Evolutionary conservation across 2,113 vertebrate species (phyloP), one percentile per base, ranked within the genome.

Genomic region (Cololabis saira): DNA sequence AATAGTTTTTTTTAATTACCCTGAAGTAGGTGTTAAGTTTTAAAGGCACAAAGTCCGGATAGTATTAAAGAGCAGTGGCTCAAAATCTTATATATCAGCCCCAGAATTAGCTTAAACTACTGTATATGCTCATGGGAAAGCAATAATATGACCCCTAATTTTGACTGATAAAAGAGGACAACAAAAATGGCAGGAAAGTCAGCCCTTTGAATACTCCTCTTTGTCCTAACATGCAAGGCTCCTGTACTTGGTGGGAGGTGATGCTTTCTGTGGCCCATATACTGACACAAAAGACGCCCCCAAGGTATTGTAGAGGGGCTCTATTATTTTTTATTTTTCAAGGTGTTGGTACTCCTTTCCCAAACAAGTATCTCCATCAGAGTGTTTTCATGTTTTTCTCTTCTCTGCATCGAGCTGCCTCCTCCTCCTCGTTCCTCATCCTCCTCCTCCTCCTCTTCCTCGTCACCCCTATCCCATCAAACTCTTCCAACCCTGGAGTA

Each of bases 381-480:
- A 53, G 78, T 64, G 60, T n/a, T 17, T n/a, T 45, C 52, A 21
- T 17, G 33, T 37, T 11, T 37, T 37, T 76, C 41, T 61, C 48
- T 51, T 59, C 12, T 63, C 52, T 21, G 33, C 60, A 71, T 63
- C 11, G 5, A 50, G 41, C 71, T n/a, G n/a, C n/a, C 24, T 65
- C 63, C 22, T 61, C 59, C 42, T 30, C 54, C 33, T 64, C 63
- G 27, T 58, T 65, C 63, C 22, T 61, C 59, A 33, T 30, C 54
- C 33, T 64, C 63, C 21, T 58, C 58, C n/a, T n/a, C n/a, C 24
- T 65, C 63, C 22, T 61, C 59, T 33, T 30, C 54, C 33, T 64
- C 63, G 27, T 58, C 58, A 30, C 19, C 41, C 47, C 53, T 22
- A 7, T 80, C 79, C 74, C 75, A 55, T 74, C 24, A 62, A 74